A percentile compares a stretch with the other conserved stretches of the same genome.
Conservation (phyloP, 2,113 vertebrate genomes). For the Tyto alba region DNA sequence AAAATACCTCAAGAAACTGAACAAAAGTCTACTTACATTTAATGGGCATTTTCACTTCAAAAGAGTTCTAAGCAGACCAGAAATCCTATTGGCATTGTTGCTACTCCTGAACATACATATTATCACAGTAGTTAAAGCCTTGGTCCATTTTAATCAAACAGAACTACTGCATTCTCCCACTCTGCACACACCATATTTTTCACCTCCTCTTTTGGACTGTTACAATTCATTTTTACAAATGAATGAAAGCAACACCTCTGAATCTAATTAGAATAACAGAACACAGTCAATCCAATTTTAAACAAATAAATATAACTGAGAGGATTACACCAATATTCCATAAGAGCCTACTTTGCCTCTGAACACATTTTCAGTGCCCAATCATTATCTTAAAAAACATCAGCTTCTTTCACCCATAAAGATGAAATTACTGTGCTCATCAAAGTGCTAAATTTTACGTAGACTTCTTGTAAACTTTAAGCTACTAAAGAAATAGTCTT, state of each 20-base stretch:
- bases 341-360: background rate
- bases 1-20: background rate
- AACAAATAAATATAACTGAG: background rate
- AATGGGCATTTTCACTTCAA: background rate
- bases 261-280: background rate
- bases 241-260: background rate
- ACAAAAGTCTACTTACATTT: background rate
- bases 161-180: background rate
- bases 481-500: background rate
- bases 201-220: background rate
- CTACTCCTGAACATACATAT: background rate
- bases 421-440: background rate
- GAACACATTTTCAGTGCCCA: background rate
- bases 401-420: background rate
- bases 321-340: background rate
- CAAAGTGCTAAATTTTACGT: background rate
- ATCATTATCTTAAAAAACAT: background rate
- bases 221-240: background rate
- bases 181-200: background rate
- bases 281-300: background rate
- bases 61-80: background rate
- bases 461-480: background rate
- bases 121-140: background rate
- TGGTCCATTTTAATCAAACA: background rate
- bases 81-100: background rate